Percentiles rank a stretch among this genome's conserved stretches.
Conservation (phyloP, 2,888 invertebrate genomes). For the Eumacrocentrus americanus region DNA sequence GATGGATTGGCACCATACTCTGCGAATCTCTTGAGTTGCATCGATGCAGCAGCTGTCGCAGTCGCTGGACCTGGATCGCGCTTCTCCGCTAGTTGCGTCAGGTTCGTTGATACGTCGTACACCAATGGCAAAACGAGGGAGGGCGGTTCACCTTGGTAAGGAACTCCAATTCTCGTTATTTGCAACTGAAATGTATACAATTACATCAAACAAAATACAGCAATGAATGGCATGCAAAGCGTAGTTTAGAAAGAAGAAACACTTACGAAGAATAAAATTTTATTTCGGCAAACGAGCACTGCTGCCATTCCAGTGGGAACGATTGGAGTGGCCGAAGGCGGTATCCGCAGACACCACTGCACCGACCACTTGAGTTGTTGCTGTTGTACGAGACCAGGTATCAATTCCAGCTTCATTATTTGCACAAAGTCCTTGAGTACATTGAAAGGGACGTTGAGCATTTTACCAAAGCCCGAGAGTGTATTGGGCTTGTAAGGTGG, state of each 20-base stretch:
- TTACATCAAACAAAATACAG: conserved; percentile 25
- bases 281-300: conserved; percentile 82
- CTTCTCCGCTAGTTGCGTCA: conserved; percentile 86
- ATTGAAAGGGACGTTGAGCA: conserved; percentile 83
- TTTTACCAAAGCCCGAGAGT: conserved; percentile 82
- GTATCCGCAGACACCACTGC: conserved; percentile 90
- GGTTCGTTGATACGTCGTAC: conserved; percentile 85
- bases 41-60: conserved; percentile 69
- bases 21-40: conserved; percentile 73
- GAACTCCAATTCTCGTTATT: conserved; percentile 72
- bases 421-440: conserved; percentile 92
- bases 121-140: conserved; percentile 86
- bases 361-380: conserved; percentile 83
- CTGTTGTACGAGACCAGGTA: conserved; percentile 67
- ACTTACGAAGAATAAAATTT: conserved; percentile 91
- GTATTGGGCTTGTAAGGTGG: conserved; percentile 92
- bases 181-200: conserved; percentile 67
- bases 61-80: conserved; percentile 71
- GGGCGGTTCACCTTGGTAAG: conserved; percentile 72
- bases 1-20: conserved; percentile 71
- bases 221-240: neutral
- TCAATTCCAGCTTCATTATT: conserved; percentile 75
- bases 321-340: conserved; percentile 84
- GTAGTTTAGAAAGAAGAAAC: neutral
- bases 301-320: conserved; percentile 91